phyloP scores from a whole-genome alignment of 2,113 vertebrate genomes.

The Amia ocellicauda region DNA sequence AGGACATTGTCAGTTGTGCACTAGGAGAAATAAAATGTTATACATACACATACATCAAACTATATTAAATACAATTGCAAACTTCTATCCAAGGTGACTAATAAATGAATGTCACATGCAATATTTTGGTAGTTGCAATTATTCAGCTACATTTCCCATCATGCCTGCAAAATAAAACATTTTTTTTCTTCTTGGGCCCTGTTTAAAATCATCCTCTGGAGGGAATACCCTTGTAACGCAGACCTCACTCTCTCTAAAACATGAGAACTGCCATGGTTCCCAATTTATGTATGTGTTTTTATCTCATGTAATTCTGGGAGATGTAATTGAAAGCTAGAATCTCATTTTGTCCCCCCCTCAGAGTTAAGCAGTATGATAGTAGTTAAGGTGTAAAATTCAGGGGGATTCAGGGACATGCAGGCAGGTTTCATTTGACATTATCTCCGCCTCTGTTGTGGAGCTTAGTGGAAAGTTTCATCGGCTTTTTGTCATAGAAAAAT shows the following conservation, averaged over 20 bases:
- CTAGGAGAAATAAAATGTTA: too few species aligned
- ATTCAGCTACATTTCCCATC: not conserved
- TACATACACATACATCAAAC: too few species aligned
- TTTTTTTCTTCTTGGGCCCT: not conserved
- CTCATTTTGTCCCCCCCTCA: not conserved
- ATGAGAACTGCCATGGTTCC: not conserved
- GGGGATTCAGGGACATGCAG: constrained; percentile 29
- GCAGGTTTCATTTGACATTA: constrained; percentile 44
- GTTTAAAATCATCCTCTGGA: not conserved
- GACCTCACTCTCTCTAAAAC: not conserved
- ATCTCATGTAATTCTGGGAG: not conserved
- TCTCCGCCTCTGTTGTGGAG: constrained; percentile 44
- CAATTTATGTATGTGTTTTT: not conserved
- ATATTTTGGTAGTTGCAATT: too few species aligned
- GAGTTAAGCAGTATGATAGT: constrained; percentile 2
- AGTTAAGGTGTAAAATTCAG: not conserved
- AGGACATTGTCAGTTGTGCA: too few species aligned
- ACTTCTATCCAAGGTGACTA: too few species aligned
- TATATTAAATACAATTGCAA: too few species aligned
- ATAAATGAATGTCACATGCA: too few species aligned
- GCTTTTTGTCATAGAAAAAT: constrained; percentile 75
- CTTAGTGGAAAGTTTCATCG: constrained; percentile 67
- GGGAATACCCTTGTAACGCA: too few species aligned
- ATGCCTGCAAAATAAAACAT: not conserved
- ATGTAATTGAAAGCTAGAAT: not conserved